Conservation (phyloP, 2,888 invertebrate species). For the Eilema depressum region DNA sequence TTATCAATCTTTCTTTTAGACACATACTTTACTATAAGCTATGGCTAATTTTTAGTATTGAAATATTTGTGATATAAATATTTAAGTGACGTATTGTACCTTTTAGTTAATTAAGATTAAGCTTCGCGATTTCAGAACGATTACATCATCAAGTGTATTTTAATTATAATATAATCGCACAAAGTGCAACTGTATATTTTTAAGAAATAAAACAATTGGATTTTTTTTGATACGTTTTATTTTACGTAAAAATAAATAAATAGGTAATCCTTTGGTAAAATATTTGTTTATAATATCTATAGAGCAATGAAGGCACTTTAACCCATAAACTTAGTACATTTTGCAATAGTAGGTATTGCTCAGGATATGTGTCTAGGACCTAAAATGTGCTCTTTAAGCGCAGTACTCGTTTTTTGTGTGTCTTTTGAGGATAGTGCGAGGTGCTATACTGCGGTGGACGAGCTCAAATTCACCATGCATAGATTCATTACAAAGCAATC, state of each 20-base stretch:
- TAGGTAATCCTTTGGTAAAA: background rate
- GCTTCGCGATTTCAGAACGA: conserved; percentile 20
- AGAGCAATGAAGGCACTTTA: background rate
- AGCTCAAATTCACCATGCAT: no score
- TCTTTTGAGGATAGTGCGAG: no score
- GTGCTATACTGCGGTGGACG: no score
- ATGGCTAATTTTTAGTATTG: conserved; percentile 42
- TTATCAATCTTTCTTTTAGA: no score
- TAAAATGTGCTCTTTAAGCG: no score
- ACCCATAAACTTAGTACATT: no score
- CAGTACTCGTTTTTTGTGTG: no score
- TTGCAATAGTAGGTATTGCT: no score
- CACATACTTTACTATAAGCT: background rate
- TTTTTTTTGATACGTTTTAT: background rate
- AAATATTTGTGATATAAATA: conserved; percentile 55
- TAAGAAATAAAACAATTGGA: conserved; percentile 13
- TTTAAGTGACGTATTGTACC: conserved; percentile 36
- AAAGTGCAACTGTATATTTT: conserved; percentile 48
- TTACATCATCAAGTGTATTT: conserved; percentile 21
- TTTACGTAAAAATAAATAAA: background rate
- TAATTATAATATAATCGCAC: conserved; percentile 40
- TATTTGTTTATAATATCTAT: background rate
- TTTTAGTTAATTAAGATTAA: conserved; percentile 28
- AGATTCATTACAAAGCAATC: no score
- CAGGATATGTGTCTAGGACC: no score